These are phyloP conservation scores for Dryocosmus kuriphilus DNA, from an alignment of 2,888 invertebrate species.

Conservation along the genomic window DNA sequence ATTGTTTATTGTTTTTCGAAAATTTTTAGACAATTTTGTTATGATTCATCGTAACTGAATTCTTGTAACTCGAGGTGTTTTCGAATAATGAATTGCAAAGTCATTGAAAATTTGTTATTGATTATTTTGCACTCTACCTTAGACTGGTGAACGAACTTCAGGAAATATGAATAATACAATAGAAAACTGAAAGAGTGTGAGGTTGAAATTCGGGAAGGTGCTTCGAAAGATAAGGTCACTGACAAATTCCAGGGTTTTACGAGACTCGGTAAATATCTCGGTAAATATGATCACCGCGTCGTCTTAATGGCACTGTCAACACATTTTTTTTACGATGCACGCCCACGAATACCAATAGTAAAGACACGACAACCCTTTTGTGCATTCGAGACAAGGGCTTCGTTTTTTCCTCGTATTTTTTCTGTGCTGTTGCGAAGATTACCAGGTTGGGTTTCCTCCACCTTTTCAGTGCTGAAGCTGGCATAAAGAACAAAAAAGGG, in stretches of 20 bases:
- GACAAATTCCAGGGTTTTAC: conserved; percentile 60
- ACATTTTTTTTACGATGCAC: conserved; percentile 60
- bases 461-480: conserved; percentile 43
- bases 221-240: conserved; percentile 48
- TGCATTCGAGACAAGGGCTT: conserved; percentile 46
- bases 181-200: conserved; percentile 41
- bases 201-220: conserved; percentile 44
- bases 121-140: neutral
- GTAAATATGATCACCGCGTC: conserved; percentile 54
- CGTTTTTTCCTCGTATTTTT: conserved; percentile 46
- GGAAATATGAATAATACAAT: neutral
- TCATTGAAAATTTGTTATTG: neutral
- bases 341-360: conserved; percentile 63
- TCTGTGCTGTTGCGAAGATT: conserved; percentile 42
- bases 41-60: too few species aligned
- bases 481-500: neutral
- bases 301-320: conserved; percentile 67
- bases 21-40: too few species aligned
- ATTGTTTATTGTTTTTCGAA: too few species aligned
- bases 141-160: neutral
- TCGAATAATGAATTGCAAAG: neutral
- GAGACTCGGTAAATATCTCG: conserved; percentile 56
- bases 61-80: neutral
- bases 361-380: conserved; percentile 50
- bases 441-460: conserved; percentile 40